Conservation (phyloP, 2,888 invertebrate species). For the Drosophila formosana region DNA sequence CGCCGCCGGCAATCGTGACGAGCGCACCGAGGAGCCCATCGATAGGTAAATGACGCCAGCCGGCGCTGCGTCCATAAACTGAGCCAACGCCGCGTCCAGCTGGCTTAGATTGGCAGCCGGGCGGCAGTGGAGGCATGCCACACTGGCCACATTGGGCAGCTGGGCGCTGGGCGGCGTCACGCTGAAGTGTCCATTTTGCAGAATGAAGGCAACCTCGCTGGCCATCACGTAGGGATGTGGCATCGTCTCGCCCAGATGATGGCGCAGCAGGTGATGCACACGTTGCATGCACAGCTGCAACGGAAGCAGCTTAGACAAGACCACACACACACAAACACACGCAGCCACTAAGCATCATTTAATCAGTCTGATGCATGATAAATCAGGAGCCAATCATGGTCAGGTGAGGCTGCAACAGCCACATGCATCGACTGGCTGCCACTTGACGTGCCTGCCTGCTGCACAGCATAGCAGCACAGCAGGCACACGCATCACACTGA, state of each 20-base stretch:
- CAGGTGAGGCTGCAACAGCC: conserved; percentile 27
- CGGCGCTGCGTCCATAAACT: conserved; percentile 88
- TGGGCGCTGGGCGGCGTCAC: conserved; percentile 91
- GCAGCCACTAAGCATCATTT: conserved; percentile 72
- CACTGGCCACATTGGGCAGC: conserved; percentile 91
- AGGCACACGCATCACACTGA: conserved; percentile 45
- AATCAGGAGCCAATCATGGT: conserved; percentile 72
- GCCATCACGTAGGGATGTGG: conserved; percentile 88
- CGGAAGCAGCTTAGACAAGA: conserved; percentile 21
- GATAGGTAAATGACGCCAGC: conserved; percentile 90
- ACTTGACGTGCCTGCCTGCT: conserved; percentile 41
- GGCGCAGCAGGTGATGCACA: conserved; percentile 87
- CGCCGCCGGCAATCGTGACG: conserved; percentile 90
- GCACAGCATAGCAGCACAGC: no score
- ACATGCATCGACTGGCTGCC: conserved; percentile 39
- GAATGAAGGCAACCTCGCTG: conserved; percentile 89
- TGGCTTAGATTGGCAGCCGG: conserved; percentile 87
- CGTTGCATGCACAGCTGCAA: conserved; percentile 51
- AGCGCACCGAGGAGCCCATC: conserved; percentile 92
- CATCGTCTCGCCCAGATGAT: conserved; percentile 87
- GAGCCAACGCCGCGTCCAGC: conserved; percentile 88
- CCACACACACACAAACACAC: conserved; percentile 14
- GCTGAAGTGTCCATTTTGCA: conserved; percentile 91
- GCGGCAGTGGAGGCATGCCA: conserved; percentile 91
- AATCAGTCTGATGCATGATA: conserved; percentile 74